Evolutionary conservation across 2,113 vertebrate genomes (phyloP).

Genomic region (Pteropus alecto): DNA sequence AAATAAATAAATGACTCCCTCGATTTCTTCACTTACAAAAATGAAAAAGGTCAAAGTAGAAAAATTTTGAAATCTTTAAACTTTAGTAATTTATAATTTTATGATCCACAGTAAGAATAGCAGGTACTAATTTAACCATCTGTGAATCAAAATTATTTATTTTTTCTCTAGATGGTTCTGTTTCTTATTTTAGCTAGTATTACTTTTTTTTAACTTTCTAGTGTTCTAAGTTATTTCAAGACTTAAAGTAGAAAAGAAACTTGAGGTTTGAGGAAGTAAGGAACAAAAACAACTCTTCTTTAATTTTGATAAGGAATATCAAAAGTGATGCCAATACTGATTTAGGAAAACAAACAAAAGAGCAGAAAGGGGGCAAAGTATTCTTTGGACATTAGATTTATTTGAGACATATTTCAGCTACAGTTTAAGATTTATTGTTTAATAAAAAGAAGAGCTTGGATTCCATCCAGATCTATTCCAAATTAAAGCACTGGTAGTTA

Average conservation of each 20-base stretch:
- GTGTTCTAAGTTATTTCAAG: background rate
- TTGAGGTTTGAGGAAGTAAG: background rate
- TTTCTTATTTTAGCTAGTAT: background rate
- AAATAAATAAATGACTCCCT: background rate
- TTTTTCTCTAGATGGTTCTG: background rate
- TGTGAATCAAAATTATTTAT: background rate
- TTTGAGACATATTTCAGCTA: background rate
- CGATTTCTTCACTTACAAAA: background rate
- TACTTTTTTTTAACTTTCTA: background rate
- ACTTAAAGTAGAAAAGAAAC: background rate
- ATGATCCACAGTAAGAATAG: background rate
- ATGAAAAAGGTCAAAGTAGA: background rate
- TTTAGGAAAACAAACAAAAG: background rate
- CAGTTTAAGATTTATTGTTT: background rate
- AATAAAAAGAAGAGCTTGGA: background rate
- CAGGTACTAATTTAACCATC: background rate
- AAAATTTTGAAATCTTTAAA: background rate
- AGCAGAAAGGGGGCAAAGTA: fast-evolving
- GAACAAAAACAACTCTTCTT: background rate
- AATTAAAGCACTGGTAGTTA: background rate
- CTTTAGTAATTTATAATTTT: background rate
- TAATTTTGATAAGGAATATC: background rate
- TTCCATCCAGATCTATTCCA: background rate
- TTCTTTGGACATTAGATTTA: background rate
- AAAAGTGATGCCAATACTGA: background rate